Percentiles rank a stretch among this genome's conserved stretches.
These are phyloP conservation scores for Phyllopteryx taeniolatus DNA, from an alignment of 2,113 vertebrate species.

Conservation along the genomic window DNA sequence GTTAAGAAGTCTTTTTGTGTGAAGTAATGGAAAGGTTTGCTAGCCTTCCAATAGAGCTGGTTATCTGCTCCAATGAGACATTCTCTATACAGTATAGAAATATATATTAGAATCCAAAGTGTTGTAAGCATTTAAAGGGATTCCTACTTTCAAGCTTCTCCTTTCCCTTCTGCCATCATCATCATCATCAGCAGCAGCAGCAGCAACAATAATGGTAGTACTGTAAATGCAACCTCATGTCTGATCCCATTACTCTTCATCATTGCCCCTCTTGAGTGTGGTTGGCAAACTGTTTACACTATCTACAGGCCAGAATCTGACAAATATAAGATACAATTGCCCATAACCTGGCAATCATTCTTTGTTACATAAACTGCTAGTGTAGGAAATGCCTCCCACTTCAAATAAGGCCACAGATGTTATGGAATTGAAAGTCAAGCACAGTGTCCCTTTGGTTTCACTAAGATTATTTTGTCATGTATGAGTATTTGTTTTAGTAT, in stretches of 20 bases:
- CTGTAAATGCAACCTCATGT: slow-evolving; percentile 13
- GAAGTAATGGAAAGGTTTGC: background rate
- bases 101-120: background rate
- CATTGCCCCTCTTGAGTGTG: slow-evolving; percentile 4
- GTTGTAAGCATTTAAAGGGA: background rate
- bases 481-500: background rate
- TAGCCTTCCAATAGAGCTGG: background rate
- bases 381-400: slow-evolving; percentile 56
- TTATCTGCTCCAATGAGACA: background rate
- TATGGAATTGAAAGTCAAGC: slow-evolving; percentile 55
- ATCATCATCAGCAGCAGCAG: background rate
- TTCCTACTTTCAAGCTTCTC: background rate
- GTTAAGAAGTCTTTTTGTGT: background rate
- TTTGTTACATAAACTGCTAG: slow-evolving; percentile 22
- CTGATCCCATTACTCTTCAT: slow-evolving; percentile 4
- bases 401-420: slow-evolving; percentile 52
- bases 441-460: slow-evolving; percentile 28
- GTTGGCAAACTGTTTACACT: slow-evolving; percentile 12
- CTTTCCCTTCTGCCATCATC: background rate
- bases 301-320: slow-evolving; percentile 7
- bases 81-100: background rate
- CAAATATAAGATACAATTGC: slow-evolving; percentile 14
- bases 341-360: slow-evolving; percentile 22
- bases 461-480: slow-evolving; percentile 31
- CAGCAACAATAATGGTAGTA: background rate